Conservation (phyloP, 2,888 invertebrate genomes). For the Polydrusus pterygomalis region DNA sequence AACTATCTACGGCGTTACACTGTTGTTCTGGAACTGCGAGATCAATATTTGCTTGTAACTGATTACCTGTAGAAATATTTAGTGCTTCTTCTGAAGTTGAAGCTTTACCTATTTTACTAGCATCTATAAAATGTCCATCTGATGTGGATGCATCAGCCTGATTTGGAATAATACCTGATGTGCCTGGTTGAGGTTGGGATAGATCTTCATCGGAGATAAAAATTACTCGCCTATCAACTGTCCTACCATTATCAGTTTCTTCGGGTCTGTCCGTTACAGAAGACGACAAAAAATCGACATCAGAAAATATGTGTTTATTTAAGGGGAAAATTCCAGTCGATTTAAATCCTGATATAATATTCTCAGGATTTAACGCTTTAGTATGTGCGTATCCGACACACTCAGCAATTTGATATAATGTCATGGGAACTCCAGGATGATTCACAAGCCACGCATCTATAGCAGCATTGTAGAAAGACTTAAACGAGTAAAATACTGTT, state of each 20-base stretch:
- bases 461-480: constrained; percentile 24
- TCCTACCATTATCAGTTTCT: neutral
- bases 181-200: neutral
- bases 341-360: constrained; percentile 45
- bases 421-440: constrained; percentile 42
- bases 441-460: constrained; percentile 41
- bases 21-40: constrained; percentile 10
- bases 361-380: constrained; percentile 38
- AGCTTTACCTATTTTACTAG: constrained; percentile 6
- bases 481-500: constrained; percentile 19
- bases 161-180: neutral
- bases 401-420: constrained; percentile 45
- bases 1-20: constrained; percentile 2
- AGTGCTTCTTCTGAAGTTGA: constrained; percentile 10
- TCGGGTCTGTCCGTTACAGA: constrained; percentile 31
- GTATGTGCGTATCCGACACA: constrained; percentile 30
- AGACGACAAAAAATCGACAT: constrained; percentile 29
- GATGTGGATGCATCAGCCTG: constrained; percentile 2
- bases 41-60: constrained; percentile 7
- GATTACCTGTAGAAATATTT: constrained; percentile 5
- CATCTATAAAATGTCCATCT: constrained; percentile 4
- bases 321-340: constrained; percentile 36
- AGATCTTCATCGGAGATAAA: neutral
- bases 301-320: constrained; percentile 26
- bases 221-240: neutral